Conservation (phyloP, 92 coral and sea anemone species). For the Hydrozoanthus gracilis region DNA sequence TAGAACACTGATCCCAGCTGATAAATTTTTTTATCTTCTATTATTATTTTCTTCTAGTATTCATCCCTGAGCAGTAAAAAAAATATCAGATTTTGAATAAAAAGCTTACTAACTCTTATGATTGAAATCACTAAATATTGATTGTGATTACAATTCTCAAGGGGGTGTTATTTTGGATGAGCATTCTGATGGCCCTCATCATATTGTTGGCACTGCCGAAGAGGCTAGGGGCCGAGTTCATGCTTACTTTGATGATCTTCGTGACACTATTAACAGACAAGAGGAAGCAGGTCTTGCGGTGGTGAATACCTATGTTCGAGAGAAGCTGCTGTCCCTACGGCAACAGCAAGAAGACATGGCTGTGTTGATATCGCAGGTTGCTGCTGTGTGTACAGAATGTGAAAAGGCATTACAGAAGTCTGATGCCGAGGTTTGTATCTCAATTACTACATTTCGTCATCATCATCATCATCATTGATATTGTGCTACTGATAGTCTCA, state of each 20-base stretch:
- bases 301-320: conserved; percentile 93
- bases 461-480: no score
- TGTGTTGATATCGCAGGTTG: conserved; percentile 89
- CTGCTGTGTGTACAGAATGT: conserved; percentile 92
- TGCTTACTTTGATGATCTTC: conserved; percentile 95
- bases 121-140: no score
- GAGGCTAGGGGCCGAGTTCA: conserved; percentile 89
- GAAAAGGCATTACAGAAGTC: conserved; percentile 90
- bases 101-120: no score
- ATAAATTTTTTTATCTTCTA: no score
- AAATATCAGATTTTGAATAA: no score
- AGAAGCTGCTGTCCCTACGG: conserved; percentile 89
- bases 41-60: no score
- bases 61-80: no score
- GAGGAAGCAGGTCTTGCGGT: conserved; percentile 99
- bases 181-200: conserved; percentile 66
- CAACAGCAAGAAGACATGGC: conserved; percentile 99
- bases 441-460: not conserved
- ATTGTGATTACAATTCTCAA: not conserved
- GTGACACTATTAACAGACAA: conserved; percentile 96
- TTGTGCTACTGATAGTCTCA: no score
- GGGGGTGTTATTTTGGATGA: conserved; percentile 83
- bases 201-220: conserved; percentile 83
- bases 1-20: no score
- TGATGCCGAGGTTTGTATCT: conserved; percentile 86